Percentiles rank a stretch among this genome's conserved stretches.
Conservation (phyloP, 2,888 invertebrate species). For the Dynastes tityus region DNA sequence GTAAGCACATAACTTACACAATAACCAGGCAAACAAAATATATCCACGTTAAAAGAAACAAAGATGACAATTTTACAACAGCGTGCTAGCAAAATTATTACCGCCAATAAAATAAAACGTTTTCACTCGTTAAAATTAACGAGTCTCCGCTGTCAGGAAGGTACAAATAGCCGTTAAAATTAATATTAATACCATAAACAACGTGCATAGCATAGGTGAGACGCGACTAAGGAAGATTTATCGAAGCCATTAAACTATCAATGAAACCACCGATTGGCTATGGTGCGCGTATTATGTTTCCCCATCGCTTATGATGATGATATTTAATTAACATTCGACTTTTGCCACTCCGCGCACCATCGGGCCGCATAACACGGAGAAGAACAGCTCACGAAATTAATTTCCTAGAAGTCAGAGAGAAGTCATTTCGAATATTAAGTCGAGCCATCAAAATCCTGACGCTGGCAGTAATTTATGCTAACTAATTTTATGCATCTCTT, state of each 20-base stretch:
- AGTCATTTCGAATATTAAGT: constrained; percentile 46
- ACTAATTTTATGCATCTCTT: constrained; percentile 39
- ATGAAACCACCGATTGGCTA: constrained; percentile 34
- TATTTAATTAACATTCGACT: constrained; percentile 45
- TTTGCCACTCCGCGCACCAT: constrained; percentile 19
- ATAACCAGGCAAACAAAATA: too few species aligned
- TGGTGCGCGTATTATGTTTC: constrained; percentile 29
- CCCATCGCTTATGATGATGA: constrained; percentile 34
- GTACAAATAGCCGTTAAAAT: constrained; percentile 37
- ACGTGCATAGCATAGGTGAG: constrained; percentile 21
- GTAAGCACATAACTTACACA: too few species aligned
- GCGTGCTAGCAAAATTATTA: constrained; percentile 12
- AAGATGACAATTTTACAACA: constrained; percentile 11
- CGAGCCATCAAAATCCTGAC: constrained; percentile 41
- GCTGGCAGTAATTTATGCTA: constrained; percentile 40
- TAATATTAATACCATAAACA: constrained; percentile 36
- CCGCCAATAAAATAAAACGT: constrained; percentile 30
- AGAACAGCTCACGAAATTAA: constrained; percentile 33
- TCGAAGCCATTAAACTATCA: constrained; percentile 33
- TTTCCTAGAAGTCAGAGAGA: constrained; percentile 41
- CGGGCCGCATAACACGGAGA: not conserved
- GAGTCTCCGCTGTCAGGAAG: constrained; percentile 24
- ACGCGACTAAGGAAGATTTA: constrained; percentile 37
- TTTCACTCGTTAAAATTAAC: constrained; percentile 36
- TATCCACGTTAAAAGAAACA: not conserved